These are phyloP conservation scores for Brienomyrus longianalis DNA, from an alignment of 2,113 vertebrate species.

Conservation along the genomic window DNA sequence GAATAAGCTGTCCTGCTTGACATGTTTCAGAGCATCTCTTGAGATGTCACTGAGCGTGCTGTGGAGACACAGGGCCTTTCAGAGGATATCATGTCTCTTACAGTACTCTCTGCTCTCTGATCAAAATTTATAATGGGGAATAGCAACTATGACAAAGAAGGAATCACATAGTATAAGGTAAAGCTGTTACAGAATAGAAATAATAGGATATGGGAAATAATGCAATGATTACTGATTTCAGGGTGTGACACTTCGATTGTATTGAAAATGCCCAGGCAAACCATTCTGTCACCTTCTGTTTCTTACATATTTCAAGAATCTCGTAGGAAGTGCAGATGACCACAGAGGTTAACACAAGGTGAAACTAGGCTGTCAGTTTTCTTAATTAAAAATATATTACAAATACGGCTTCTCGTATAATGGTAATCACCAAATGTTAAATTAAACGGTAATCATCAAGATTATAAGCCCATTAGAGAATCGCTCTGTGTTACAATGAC, in stretches of 20 bases:
- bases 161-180: not conserved
- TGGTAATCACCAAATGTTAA: not conserved
- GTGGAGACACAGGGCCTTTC: not conserved
- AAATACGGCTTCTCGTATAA: not conserved
- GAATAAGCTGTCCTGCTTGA: not conserved
- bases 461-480: not conserved
- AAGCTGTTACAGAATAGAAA: not conserved
- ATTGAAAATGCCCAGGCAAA: not conserved
- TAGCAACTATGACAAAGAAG: not conserved
- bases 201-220: not conserved
- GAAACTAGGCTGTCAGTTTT: not conserved
- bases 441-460: not conserved
- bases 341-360: not conserved
- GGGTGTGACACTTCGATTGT: not conserved
- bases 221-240: no score
- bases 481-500: not conserved
- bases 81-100: not conserved
- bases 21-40: not conserved
- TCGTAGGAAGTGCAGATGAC: not conserved
- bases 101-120: not conserved
- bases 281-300: not conserved
- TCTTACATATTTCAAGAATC: no score
- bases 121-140: not conserved
- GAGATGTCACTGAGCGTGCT: not conserved
- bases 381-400: not conserved